A percentile compares a stretch with the other conserved stretches of the same genome.
These are phyloP conservation scores for Drosophila varians DNA, from an alignment of 1,140 invertebrate genomes.

Conservation along the genomic window DNA sequence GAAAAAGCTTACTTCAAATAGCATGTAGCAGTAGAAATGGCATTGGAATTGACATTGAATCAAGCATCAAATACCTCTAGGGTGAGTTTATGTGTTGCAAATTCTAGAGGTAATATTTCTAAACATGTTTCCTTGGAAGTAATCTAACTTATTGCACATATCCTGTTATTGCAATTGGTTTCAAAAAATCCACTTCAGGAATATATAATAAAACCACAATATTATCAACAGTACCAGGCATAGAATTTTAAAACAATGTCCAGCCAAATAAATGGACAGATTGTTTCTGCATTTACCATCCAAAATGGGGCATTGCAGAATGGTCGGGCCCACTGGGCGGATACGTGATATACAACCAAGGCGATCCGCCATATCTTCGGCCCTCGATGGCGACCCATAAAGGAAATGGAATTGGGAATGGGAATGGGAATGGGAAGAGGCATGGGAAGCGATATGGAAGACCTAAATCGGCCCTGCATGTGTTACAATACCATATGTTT, in stretches of 20 bases:
- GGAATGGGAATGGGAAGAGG: no score
- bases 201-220: no score
- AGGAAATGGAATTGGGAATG: no score
- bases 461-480: constrained; percentile 33
- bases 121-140: no score
- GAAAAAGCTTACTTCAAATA: constrained; percentile 30
- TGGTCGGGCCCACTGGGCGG: neutral
- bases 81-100: constrained; percentile 3
- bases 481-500: constrained; percentile 52
- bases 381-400: no score
- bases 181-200: no score
- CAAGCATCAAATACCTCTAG: neutral
- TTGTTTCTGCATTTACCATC: neutral
- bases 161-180: no score
- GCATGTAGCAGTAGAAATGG: constrained; percentile 12
- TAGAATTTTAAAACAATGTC: neutral
- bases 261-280: constrained; percentile 12
- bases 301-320: neutral
- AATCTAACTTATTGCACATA: no score
- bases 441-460: neutral
- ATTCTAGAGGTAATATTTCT: neutral
- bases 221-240: no score
- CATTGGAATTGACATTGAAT: constrained; percentile 21
- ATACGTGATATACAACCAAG: constrained; percentile 4
- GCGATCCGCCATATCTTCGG: constrained; percentile 21